Conservation (phyloP, 2,888 invertebrate genomes). For the Xestia sexstrigata region DNA sequence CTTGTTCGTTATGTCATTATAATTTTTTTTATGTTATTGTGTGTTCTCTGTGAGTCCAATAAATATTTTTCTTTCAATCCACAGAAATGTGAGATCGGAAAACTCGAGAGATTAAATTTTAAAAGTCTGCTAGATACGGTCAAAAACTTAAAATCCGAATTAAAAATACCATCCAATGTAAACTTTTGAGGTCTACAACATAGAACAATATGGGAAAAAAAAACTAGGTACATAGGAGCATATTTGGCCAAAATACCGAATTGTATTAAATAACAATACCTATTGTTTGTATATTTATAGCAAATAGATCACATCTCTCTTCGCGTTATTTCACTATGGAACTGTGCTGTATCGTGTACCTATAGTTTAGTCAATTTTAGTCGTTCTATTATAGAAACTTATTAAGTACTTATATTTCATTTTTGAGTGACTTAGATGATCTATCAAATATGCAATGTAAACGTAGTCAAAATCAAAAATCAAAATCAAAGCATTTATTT, state of each 20-base stretch:
- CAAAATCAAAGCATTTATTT: too few species aligned
- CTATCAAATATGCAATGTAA: not conserved
- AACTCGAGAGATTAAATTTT: not conserved
- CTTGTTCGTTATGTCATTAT: too few species aligned
- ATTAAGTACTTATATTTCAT: conserved; percentile 18
- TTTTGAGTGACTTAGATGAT: conserved; percentile 40
- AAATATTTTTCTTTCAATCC: not conserved
- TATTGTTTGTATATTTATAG: conserved; percentile 67
- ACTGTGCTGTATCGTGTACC: conserved; percentile 46
- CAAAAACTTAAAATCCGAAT: conserved; percentile 37
- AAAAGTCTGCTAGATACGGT: not conserved
- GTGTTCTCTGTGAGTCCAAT: not conserved
- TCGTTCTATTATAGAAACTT: conserved; percentile 36
- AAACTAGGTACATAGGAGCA: conserved; percentile 36
- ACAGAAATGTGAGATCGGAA: not conserved
- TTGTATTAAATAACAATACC: conserved; percentile 58
- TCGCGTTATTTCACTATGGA: conserved; percentile 46
- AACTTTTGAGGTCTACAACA: conserved; percentile 48
- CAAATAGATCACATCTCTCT: conserved; percentile 64
- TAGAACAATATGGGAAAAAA: conserved; percentile 31
- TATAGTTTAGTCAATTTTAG: conserved; percentile 58
- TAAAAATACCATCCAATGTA: conserved; percentile 38
- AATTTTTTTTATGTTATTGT: not conserved
- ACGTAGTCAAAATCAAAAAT: too few species aligned
- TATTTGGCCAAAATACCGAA: conserved; percentile 65